A percentile compares a stretch with the other conserved stretches of the same genome.
Evolutionary conservation across 1,140 invertebrate genomes (phyloP).

Genomic region (Drosophila nigrodunni): DNA sequence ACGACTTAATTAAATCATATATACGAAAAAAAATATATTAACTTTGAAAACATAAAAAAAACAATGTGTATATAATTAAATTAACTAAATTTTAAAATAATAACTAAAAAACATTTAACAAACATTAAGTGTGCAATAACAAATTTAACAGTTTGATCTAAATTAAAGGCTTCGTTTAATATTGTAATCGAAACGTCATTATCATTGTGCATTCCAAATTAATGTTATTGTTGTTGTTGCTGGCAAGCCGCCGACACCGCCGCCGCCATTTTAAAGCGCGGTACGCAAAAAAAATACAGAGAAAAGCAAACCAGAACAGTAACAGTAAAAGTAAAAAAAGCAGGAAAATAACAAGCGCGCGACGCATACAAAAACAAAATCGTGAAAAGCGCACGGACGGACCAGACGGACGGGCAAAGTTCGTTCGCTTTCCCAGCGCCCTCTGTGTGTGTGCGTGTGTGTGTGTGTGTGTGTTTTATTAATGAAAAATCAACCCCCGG

Average conservation of each 20-base stretch:
- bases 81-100: constrained; percentile 17
- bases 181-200: not conserved
- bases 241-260: constrained; percentile 28
- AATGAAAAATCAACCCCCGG: constrained; percentile 78
- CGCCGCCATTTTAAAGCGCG: constrained; percentile 64
- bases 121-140: constrained; percentile 3
- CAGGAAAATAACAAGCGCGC: constrained; percentile 19
- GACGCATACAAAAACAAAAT: constrained; percentile 57
- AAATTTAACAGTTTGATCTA: constrained; percentile 41
- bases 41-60: not conserved
- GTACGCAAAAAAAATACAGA: constrained; percentile 56
- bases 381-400: constrained; percentile 50
- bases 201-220: constrained; percentile 35
- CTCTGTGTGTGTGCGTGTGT: too few species aligned
- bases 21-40: constrained; percentile 4
- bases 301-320: constrained; percentile 11
- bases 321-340: constrained; percentile 21
- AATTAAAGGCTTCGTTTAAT: constrained; percentile 30
- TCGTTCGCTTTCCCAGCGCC: constrained; percentile 51
- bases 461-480: constrained; percentile 54
- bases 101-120: not conserved
- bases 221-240: constrained; percentile 51
- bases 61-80: constrained; percentile 14
- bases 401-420: constrained; percentile 40
- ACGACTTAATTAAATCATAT: constrained; percentile 2